Conservation (phyloP, 2,888 invertebrate genomes). For the Epinotia ramella region DNA sequence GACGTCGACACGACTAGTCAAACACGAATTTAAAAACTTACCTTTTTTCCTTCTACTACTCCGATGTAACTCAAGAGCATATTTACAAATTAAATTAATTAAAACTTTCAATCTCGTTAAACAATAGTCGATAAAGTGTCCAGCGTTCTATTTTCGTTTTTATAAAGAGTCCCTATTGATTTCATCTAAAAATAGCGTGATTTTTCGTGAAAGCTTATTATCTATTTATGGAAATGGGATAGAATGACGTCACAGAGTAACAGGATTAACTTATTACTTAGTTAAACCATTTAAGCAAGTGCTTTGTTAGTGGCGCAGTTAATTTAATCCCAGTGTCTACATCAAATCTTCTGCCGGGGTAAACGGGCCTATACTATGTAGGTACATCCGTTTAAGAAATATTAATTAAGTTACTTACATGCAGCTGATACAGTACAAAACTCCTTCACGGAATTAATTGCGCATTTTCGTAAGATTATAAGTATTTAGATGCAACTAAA, state of each 20-base stretch:
- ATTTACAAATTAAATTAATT: conserved; percentile 43
- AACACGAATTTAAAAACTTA: conserved; percentile 43
- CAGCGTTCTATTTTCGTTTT: background rate
- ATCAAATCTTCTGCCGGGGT: conserved; percentile 25
- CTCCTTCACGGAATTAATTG: background rate
- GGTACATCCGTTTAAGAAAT: background rate
- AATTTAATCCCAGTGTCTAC: conserved; percentile 33
- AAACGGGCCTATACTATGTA: background rate
- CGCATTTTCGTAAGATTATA: no score
- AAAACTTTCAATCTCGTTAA: conserved; percentile 30
- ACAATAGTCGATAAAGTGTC: background rate
- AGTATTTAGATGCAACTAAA: no score
- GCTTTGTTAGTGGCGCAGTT: conserved; percentile 32
- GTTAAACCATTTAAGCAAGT: conserved; percentile 31
- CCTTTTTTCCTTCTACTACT: conserved; percentile 33
- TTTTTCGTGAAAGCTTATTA: conserved; percentile 34
- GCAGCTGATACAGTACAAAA: background rate
- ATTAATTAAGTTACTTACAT: background rate
- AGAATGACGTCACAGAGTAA: conserved; percentile 26
- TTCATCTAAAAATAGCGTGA: conserved; percentile 30
- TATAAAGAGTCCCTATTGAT: conserved; percentile 29
- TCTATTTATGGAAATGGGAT: conserved; percentile 39
- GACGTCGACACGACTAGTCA: conserved; percentile 40
- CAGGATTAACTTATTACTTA: conserved; percentile 32
- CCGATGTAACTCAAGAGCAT: conserved; percentile 38